These are phyloP conservation scores for Saxidomus purpurata DNA, from an alignment of 1,140 invertebrate genomes.

Conservation along the genomic window DNA sequence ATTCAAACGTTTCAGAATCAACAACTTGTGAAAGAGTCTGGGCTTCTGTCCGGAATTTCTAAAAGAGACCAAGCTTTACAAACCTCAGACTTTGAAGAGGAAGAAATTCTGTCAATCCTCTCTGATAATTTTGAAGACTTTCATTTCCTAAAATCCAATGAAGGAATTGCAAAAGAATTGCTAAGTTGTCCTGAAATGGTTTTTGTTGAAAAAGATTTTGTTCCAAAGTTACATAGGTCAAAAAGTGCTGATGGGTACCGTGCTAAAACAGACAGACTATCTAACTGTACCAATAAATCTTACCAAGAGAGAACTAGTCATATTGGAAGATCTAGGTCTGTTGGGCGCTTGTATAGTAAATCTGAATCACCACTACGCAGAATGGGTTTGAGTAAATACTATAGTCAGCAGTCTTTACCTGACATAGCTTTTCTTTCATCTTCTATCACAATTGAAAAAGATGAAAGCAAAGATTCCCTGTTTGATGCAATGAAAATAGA, in stretches of 20 bases:
- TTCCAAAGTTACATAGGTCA: constrained; percentile 69
- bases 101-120: constrained; percentile 78
- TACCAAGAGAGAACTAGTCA: constrained; percentile 20
- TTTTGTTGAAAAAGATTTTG: not conserved
- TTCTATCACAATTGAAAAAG: constrained; percentile 49
- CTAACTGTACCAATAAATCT: constrained; percentile 17
- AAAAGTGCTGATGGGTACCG: constrained; percentile 70
- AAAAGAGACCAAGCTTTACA: constrained; percentile 73
- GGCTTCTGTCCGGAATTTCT: not conserved
- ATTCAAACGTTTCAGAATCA: constrained; percentile 79
- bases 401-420: constrained; percentile 80
- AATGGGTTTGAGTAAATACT: constrained; percentile 62
- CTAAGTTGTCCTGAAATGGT: constrained; percentile 28
- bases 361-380: constrained; percentile 25
- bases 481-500: constrained; percentile 67
- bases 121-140: constrained; percentile 75
- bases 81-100: constrained; percentile 72
- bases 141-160: constrained; percentile 53
- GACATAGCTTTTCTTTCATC: constrained; percentile 79
- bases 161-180: constrained; percentile 53
- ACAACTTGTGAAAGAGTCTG: constrained; percentile 14
- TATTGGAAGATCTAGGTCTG: constrained; percentile 53
- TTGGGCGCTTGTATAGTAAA: constrained; percentile 31
- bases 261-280: not conserved
- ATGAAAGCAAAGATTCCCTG: constrained; percentile 59